Conservation (phyloP, 2,113 vertebrate genomes). For the Mesoclemmys tuberculata region DNA sequence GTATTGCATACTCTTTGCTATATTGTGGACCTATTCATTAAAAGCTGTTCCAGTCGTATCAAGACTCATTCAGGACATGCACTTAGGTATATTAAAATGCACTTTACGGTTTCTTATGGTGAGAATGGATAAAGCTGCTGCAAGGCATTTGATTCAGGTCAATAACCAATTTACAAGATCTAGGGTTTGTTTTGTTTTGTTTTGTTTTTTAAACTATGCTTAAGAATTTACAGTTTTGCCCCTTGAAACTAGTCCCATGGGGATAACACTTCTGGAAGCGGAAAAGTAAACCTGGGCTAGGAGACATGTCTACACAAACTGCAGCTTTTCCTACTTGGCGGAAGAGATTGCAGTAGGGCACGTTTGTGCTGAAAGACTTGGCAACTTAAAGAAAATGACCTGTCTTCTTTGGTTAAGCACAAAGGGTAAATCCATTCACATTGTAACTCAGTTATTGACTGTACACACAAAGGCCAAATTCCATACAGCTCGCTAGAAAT, state of each 20-base stretch:
- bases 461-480: neutral
- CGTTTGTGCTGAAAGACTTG: neutral
- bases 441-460: neutral
- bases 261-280: conserved; percentile 32
- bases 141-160: conserved; percentile 5
- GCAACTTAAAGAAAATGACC: neutral
- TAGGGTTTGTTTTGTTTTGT: too few species aligned
- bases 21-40: neutral
- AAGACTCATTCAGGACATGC: neutral
- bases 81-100: neutral
- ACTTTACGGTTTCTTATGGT: neutral
- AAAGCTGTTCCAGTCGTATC: neutral
- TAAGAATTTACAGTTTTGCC: conserved; percentile 36
- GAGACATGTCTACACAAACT: neutral
- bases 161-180: neutral
- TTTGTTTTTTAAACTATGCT: neutral
- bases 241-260: conserved; percentile 22
- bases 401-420: neutral
- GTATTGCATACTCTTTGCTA: neutral
- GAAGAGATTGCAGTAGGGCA: neutral
- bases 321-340: conserved; percentile 40
- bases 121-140: neutral
- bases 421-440: neutral
- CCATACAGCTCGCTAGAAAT: neutral
- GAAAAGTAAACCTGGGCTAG: conserved; percentile 15